Conservation (phyloP, 2,888 invertebrate genomes). For the Lysandra coridon region DNA sequence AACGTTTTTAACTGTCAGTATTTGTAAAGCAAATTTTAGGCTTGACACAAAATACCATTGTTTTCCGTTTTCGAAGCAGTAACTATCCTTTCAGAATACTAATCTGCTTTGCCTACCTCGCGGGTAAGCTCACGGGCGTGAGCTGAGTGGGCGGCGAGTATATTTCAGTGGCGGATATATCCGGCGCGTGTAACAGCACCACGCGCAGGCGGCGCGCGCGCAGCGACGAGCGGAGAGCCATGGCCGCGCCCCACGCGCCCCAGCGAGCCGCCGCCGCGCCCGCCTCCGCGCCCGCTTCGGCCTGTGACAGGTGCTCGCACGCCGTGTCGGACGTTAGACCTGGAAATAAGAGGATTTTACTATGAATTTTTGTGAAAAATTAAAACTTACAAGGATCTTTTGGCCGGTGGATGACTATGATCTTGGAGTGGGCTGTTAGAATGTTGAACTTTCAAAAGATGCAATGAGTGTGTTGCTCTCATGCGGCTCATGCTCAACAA, state of each 20-base stretch:
- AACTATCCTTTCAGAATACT: too few relatives aligned
- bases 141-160: constrained; percentile 82
- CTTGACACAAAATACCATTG: too few relatives aligned
- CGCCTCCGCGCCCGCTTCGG: constrained; percentile 59
- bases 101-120: constrained; percentile 52
- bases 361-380: neutral
- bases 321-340: constrained; percentile 74
- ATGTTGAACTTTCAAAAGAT: too few relatives aligned
- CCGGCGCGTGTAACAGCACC: constrained; percentile 86
- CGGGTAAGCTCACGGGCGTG: constrained; percentile 66
- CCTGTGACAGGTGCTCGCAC: constrained; percentile 62
- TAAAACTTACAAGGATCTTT: too few relatives aligned
- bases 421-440: too few relatives aligned
- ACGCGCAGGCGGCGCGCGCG: constrained; percentile 86
- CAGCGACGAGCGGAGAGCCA: constrained; percentile 85
- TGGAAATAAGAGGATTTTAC: constrained; percentile 40
- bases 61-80: too few relatives aligned
- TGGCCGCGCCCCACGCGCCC: constrained; percentile 90
- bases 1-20: too few relatives aligned
- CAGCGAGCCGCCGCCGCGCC: constrained; percentile 82
- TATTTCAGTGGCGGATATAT: constrained; percentile 82
- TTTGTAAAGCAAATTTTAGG: too few relatives aligned
- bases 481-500: too few relatives aligned
- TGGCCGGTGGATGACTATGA: too few relatives aligned
- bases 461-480: too few relatives aligned